A percentile compares a stretch with the other conserved stretches of the same genome.
Evolutionary conservation across 2,888 invertebrate genomes (phyloP).

Genomic region (Trachelus iudaicus): DNA sequence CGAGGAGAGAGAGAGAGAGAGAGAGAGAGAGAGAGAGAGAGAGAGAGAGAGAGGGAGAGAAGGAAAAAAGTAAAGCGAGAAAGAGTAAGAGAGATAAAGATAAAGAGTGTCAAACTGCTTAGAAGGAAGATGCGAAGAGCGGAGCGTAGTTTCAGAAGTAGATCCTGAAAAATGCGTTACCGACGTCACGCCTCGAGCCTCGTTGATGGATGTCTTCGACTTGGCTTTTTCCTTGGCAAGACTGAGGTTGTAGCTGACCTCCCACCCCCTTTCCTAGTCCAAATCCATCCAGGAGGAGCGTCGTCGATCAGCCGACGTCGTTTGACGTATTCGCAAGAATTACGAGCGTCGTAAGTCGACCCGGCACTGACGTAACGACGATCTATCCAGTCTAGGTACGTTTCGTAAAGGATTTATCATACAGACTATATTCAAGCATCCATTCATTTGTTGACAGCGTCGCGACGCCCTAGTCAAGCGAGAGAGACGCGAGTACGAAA

Average conservation of each 20-base stretch:
- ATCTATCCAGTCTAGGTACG: background rate
- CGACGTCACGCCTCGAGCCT: conserved; percentile 5
- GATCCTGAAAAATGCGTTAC: conserved; percentile 9
- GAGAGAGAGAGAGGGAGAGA: too few species aligned
- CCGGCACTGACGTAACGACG: background rate
- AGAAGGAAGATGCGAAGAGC: background rate
- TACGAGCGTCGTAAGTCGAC: conserved; percentile 23
- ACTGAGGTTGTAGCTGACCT: background rate
- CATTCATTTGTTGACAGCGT: background rate
- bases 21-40: too few species aligned
- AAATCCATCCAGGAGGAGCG: background rate
- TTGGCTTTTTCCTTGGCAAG: background rate
- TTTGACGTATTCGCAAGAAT: conserved; percentile 36
- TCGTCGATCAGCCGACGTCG: background rate
- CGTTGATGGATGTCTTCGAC: conserved; percentile 8
- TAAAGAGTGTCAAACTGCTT: conserved; percentile 1
- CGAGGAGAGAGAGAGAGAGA: background rate
- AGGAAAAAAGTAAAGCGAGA: conserved; percentile 12
- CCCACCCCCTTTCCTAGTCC: background rate
- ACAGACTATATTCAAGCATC: background rate
- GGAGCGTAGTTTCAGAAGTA: background rate
- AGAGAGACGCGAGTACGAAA: background rate
- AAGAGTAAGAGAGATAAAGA: conserved; percentile 13
- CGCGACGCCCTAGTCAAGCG: background rate
- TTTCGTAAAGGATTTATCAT: background rate